A percentile compares a stretch with the other conserved stretches of the same genome.
phyloP scores from a whole-genome alignment of 2,888 invertebrate genomes.

The Erebia epiphron region DNA sequence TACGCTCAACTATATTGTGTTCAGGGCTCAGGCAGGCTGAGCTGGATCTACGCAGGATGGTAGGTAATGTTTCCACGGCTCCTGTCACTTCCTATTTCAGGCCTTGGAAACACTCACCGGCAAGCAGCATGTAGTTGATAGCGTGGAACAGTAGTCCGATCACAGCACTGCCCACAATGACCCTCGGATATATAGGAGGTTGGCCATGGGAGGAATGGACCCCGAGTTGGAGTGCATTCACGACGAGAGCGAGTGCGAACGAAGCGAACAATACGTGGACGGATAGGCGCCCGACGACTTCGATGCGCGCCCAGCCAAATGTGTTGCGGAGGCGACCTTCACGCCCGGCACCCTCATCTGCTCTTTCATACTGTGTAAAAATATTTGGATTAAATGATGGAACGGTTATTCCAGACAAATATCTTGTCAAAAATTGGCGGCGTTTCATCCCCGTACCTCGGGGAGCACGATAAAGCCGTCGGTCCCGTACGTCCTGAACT shows the following conservation, averaged over 20 bases:
- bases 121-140: constrained; percentile 90
- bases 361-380: constrained; percentile 66
- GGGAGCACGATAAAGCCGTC: background rate
- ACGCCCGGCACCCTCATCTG: constrained; percentile 76
- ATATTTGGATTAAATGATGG: background rate
- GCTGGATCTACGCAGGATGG: no score
- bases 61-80: no score
- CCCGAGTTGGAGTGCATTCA: constrained; percentile 91
- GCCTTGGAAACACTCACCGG: constrained; percentile 85
- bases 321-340: constrained; percentile 92
- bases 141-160: constrained; percentile 90
- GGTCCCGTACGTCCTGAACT: background rate
- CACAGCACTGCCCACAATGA: constrained; percentile 89
- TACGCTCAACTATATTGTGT: no score
- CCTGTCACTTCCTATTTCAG: no score
- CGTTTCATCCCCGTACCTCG: background rate
- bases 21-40: no score
- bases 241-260: constrained; percentile 90
- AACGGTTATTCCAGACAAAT: no score
- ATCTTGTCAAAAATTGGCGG: no score
- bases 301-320: constrained; percentile 96
- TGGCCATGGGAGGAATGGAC: constrained; percentile 84
- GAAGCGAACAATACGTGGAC: constrained; percentile 92
- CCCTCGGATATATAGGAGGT: constrained; percentile 84
- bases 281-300: constrained; percentile 91